Percentiles rank a stretch among this genome's conserved stretches.
phyloP scores from a whole-genome alignment of 2,888 invertebrate species.

The Lepidocyrtinus sp. region DNA sequence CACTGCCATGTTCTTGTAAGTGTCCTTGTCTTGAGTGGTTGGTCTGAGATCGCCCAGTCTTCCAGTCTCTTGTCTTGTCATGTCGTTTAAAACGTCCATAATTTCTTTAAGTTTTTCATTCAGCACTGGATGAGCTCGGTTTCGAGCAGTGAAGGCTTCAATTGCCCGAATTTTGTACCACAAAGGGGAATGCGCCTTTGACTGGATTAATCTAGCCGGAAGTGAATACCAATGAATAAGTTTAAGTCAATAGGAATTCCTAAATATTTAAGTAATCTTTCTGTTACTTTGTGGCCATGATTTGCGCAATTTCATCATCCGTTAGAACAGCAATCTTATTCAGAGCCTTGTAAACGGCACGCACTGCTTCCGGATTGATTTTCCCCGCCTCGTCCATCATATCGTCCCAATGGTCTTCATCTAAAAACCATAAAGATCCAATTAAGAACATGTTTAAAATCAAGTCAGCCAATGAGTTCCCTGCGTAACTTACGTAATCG shows the following conservation, averaged over 20 bases:
- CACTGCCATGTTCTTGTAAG: constrained; percentile 72
- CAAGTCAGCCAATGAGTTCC: no score
- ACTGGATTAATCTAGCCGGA: constrained; percentile 69
- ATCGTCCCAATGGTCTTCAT: constrained; percentile 28
- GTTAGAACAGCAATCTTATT: constrained; percentile 74
- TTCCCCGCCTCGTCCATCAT: constrained; percentile 71
- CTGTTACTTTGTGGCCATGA: constrained; percentile 74
- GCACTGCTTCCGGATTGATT: constrained; percentile 72
- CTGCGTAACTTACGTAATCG: no score
- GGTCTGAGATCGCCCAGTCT: constrained; percentile 21
- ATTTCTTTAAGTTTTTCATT: constrained; percentile 74
- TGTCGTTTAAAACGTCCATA: constrained; percentile 44
- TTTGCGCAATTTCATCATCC: constrained; percentile 75
- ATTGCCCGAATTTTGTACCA: constrained; percentile 76
- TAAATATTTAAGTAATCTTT: no score
- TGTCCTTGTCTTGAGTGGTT: constrained; percentile 49
- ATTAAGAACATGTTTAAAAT: no score
- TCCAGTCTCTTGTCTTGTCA: constrained; percentile 26
- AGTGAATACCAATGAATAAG: background rate
- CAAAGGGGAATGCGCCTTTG: constrained; percentile 73
- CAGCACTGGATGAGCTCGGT: constrained; percentile 73
- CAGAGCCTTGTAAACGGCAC: constrained; percentile 73
- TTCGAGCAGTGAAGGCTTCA: constrained; percentile 75
- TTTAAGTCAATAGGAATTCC: background rate
- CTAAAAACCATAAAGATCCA: background rate